phyloP scores from a whole-genome alignment of 2,888 invertebrate genomes.

The Oxycera nigricornis region DNA sequence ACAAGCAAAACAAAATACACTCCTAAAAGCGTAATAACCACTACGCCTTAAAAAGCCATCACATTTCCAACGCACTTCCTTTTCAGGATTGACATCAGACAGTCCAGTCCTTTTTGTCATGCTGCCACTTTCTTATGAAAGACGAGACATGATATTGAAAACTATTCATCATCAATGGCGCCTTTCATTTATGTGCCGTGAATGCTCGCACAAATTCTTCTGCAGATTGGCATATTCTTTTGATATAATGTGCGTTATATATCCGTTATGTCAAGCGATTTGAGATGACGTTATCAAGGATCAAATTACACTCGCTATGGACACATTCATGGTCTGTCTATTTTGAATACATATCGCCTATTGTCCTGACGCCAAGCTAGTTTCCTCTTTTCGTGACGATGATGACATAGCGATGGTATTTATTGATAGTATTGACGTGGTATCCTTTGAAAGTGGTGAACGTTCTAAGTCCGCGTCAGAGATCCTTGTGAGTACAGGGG shows the following conservation, averaged over 20 bases:
- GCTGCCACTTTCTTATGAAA: not conserved
- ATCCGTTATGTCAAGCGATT: not conserved
- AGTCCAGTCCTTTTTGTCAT: not conserved
- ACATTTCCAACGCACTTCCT: not conserved
- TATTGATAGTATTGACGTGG: not conserved
- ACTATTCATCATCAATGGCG: conserved; percentile 6
- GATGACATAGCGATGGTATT: not conserved
- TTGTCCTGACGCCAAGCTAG: not conserved
- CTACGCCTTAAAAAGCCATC: too few species aligned
- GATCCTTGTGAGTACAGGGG: not conserved
- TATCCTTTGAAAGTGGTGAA: not conserved
- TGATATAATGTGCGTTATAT: too few species aligned
- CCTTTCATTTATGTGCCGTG: conserved; percentile 6
- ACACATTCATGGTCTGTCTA: not conserved
- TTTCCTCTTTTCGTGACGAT: not conserved
- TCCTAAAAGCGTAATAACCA: too few species aligned
- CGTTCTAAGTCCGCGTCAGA: not conserved
- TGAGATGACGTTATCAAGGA: not conserved
- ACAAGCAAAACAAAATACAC: too few species aligned
- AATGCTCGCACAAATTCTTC: too few species aligned
- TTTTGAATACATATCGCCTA: not conserved
- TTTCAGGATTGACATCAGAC: not conserved
- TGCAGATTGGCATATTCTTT: too few species aligned
- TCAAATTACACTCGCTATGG: not conserved
- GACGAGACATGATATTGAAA: not conserved